phyloP scores from a whole-genome alignment of 2,888 invertebrate species.

The Apamea crenata region DNA sequence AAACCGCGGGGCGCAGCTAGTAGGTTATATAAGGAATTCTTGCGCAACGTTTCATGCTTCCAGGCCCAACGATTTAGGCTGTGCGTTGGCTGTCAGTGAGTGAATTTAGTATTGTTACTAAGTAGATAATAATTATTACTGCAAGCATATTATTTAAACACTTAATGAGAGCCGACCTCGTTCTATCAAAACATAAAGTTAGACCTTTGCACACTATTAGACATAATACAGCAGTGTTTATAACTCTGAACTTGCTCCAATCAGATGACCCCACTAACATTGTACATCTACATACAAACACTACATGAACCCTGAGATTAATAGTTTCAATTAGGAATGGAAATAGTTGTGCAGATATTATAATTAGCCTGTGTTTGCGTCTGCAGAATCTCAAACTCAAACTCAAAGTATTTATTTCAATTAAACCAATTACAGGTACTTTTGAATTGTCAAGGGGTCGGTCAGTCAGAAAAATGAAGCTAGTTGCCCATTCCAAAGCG shows the following conservation, averaged over 20 bases:
- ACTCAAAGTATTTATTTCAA: no score
- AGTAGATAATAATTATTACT: neutral
- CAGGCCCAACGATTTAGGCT: no score
- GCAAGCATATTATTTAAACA: constrained; percentile 17
- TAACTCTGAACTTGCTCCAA: constrained; percentile 48
- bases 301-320: constrained; percentile 38
- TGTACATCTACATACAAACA: constrained; percentile 8
- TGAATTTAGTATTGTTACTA: neutral
- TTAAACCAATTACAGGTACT: no score
- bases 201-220: constrained; percentile 66
- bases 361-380: constrained; percentile 4
- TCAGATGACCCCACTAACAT: constrained; percentile 57
- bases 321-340: constrained; percentile 18
- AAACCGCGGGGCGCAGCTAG: no score
- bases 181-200: constrained; percentile 46
- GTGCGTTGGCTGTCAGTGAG: no score
- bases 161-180: constrained; percentile 46
- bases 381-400: no score
- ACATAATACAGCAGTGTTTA: constrained; percentile 59
- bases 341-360: neutral
- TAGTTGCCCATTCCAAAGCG: no score
- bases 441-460: no score
- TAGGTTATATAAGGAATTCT: no score
- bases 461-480: no score
- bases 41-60: no score